Percentiles rank a stretch among this genome's conserved stretches.
Evolutionary conservation across 2,888 invertebrate species (phyloP).

Genomic region (Lottia gigantea): DNA sequence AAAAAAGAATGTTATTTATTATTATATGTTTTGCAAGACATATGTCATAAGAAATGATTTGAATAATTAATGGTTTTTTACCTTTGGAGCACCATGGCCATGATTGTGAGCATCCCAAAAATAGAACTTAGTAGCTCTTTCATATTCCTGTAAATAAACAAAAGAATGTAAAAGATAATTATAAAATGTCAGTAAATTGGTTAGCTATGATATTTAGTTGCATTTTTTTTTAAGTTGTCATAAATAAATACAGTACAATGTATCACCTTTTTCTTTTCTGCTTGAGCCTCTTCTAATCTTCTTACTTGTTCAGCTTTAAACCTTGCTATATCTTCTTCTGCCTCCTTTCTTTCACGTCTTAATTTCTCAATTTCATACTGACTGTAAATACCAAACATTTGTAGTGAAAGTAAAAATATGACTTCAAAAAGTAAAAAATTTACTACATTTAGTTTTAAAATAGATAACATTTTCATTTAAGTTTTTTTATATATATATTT

Average conservation of each 20-base stretch:
- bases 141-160: background rate
- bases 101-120: background rate
- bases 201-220: too few species aligned
- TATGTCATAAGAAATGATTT: background rate
- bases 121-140: background rate
- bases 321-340: slow-evolving; percentile 38
- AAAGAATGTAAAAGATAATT: too few species aligned
- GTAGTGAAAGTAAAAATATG: too few species aligned
- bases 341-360: slow-evolving; percentile 29
- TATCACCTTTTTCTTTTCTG: slow-evolving; percentile 35
- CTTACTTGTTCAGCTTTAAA: slow-evolving; percentile 36
- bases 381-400: slow-evolving; percentile 23
- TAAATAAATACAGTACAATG: too few species aligned
- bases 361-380: slow-evolving; percentile 35
- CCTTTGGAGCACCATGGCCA: background rate
- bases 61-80: background rate
- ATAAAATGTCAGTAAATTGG: too few species aligned
- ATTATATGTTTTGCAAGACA: background rate
- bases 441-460: too few species aligned
- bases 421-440: too few species aligned
- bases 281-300: slow-evolving; percentile 26
- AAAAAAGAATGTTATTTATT: background rate
- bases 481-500: too few species aligned
- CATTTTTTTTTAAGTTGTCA: too few species aligned
- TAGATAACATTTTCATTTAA: too few species aligned